Conservation (phyloP, 2,113 vertebrate species). For the Nanorana parkeri region DNA sequence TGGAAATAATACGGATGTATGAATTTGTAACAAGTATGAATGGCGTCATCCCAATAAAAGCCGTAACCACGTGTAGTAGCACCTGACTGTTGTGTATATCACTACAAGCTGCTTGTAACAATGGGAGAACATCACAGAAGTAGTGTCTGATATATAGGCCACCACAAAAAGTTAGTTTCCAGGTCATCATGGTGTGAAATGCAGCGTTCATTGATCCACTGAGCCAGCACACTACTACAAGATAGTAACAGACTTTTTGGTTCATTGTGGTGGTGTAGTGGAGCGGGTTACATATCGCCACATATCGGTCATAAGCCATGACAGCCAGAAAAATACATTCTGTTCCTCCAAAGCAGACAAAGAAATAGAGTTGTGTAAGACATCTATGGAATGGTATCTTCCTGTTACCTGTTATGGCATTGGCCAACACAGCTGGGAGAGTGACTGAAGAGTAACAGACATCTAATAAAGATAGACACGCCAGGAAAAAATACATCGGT, state of each 20-base stretch:
- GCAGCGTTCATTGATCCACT: slow-evolving; percentile 45
- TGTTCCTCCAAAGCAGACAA: slow-evolving; percentile 47
- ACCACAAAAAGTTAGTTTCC: slow-evolving; percentile 23
- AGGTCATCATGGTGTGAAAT: slow-evolving; percentile 26
- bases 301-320: slow-evolving; percentile 60
- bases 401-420: slow-evolving; percentile 55
- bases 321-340: slow-evolving; percentile 61
- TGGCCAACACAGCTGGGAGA: slow-evolving; percentile 57
- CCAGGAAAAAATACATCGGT: slow-evolving; percentile 63
- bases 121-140: slow-evolving; percentile 49
- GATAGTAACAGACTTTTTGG: slow-evolving; percentile 35
- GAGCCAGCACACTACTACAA: slow-evolving; percentile 32
- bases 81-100: background rate
- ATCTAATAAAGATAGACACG: slow-evolving; percentile 62
- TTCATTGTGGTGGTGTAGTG: slow-evolving; percentile 52
- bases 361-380: slow-evolving; percentile 62
- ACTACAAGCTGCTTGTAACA: slow-evolving; percentile 22
- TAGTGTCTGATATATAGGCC: background rate
- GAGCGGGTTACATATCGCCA: slow-evolving; percentile 44
- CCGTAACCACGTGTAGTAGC: background rate
- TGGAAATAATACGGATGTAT: slow-evolving; percentile 10
- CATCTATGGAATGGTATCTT: slow-evolving; percentile 56
- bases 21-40: slow-evolving; percentile 18
- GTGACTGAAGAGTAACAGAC: slow-evolving; percentile 62
- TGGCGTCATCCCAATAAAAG: background rate